Conservation (phyloP, 2,888 invertebrate species). For the Leucania comma region DNA sequence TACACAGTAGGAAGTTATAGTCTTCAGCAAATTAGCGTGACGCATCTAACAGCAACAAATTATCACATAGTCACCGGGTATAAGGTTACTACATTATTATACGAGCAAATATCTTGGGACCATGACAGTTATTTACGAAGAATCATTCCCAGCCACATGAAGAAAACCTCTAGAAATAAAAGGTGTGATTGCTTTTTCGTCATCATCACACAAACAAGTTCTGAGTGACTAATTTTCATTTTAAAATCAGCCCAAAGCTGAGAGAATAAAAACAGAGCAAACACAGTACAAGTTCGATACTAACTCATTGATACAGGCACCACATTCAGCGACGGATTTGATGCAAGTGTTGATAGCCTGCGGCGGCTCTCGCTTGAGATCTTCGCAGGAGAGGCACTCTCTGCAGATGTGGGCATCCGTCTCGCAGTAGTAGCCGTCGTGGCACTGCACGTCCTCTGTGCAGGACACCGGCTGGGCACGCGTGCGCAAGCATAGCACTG, state of each 20-base stretch:
- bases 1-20: slow-evolving; percentile 28
- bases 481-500: slow-evolving; percentile 42
- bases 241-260: not conserved
- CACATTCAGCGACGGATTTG: slow-evolving; percentile 77
- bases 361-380: slow-evolving; percentile 74
- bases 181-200: no score
- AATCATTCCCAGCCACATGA: not conserved
- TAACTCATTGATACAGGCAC: slow-evolving; percentile 77
- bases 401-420: slow-evolving; percentile 66
- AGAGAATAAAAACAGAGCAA: not conserved
- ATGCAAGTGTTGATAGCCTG: slow-evolving; percentile 66
- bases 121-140: not conserved
- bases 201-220: not conserved
- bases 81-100: slow-evolving; percentile 3
- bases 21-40: slow-evolving; percentile 39
- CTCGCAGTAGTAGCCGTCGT: slow-evolving; percentile 74
- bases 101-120: not conserved
- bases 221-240: not conserved
- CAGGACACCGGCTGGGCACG: slow-evolving; percentile 68
- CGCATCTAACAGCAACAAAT: slow-evolving; percentile 40
- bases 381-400: slow-evolving; percentile 76
- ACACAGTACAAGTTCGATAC: slow-evolving; percentile 7
- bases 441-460: slow-evolving; percentile 70
- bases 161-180: no score
- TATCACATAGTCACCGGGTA: slow-evolving; percentile 39